These are phyloP conservation scores for Melanerpes aurifrons DNA, from an alignment of 2,113 vertebrate species.

Conservation along the genomic window DNA sequence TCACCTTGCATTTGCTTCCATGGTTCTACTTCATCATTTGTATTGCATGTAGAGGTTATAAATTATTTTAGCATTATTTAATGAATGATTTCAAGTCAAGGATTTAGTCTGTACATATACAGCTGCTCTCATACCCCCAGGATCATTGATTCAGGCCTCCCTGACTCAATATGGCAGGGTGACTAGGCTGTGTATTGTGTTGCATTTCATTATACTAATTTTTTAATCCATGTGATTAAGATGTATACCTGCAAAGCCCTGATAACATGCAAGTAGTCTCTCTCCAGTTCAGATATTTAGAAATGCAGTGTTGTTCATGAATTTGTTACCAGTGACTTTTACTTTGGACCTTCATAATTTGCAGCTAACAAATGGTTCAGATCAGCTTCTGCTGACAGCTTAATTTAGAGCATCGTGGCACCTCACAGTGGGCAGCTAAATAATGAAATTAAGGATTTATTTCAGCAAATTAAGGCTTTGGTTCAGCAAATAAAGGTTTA, in stretches of 20 bases:
- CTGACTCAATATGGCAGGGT: not conserved
- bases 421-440: slow-evolving; percentile 33
- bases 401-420: slow-evolving; percentile 38
- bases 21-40: not conserved
- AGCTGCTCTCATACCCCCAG: not conserved
- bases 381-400: slow-evolving; percentile 20
- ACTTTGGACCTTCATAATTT: not conserved
- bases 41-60: not conserved
- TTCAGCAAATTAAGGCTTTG: slow-evolving; percentile 25
- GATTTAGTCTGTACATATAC: not conserved
- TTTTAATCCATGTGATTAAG: slow-evolving; percentile 21
- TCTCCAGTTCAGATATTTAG: not conserved
- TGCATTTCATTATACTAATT: not conserved
- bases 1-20: not conserved
- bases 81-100: not conserved
- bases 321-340: not conserved
- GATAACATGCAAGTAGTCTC: slow-evolving; percentile 1
- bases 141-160: not conserved
- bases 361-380: not conserved
- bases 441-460: slow-evolving; percentile 54
- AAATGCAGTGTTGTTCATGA: not conserved
- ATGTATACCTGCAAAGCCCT: slow-evolving; percentile 28
- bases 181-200: not conserved
- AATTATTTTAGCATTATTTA: not conserved
- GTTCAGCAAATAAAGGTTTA: slow-evolving; percentile 29